These are phyloP conservation scores for Ophion ellenae DNA, from an alignment of 2,888 invertebrate species.

Conservation along the genomic window DNA sequence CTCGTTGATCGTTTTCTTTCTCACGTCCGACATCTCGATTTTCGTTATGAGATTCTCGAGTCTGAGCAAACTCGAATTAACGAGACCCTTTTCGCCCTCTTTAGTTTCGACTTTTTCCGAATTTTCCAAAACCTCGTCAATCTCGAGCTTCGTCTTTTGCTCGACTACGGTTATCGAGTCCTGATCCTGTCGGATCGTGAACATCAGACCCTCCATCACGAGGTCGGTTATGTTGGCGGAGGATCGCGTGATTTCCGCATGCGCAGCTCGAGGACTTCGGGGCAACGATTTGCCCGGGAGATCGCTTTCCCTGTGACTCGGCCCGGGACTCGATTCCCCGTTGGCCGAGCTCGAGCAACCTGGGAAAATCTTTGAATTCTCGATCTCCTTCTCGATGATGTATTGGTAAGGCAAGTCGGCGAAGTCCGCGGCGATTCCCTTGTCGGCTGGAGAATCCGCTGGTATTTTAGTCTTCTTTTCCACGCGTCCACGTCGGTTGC, in stretches of 20 bases:
- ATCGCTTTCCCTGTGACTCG: conserved; percentile 39
- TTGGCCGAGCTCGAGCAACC: background rate
- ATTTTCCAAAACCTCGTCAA: conserved; percentile 82
- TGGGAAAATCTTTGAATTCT: conserved; percentile 66
- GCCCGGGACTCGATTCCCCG: conserved; percentile 18
- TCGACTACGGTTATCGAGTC: conserved; percentile 80
- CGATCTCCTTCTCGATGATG: conserved; percentile 78
- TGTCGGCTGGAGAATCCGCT: conserved; percentile 39
- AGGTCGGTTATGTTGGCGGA: conserved; percentile 81
- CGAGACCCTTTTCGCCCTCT: conserved; percentile 78
- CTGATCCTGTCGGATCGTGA: conserved; percentile 79
- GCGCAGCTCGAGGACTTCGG: conserved; percentile 47
- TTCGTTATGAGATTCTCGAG: conserved; percentile 80
- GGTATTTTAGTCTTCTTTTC: conserved; percentile 33
- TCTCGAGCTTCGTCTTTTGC: conserved; percentile 80
- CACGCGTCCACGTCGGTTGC: conserved; percentile 21
- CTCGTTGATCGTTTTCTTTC: conserved; percentile 20
- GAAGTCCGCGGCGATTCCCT: conserved; percentile 57
- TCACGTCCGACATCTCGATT: conserved; percentile 75
- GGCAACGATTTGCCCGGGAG: conserved; percentile 39
- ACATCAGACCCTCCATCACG: conserved; percentile 83
- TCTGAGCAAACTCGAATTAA: conserved; percentile 80
- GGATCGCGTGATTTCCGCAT: conserved; percentile 71
- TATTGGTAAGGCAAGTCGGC: conserved; percentile 78
- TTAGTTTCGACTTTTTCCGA: conserved; percentile 80